Conservation (phyloP, 2,113 vertebrate species). For the Colius striatus region DNA sequence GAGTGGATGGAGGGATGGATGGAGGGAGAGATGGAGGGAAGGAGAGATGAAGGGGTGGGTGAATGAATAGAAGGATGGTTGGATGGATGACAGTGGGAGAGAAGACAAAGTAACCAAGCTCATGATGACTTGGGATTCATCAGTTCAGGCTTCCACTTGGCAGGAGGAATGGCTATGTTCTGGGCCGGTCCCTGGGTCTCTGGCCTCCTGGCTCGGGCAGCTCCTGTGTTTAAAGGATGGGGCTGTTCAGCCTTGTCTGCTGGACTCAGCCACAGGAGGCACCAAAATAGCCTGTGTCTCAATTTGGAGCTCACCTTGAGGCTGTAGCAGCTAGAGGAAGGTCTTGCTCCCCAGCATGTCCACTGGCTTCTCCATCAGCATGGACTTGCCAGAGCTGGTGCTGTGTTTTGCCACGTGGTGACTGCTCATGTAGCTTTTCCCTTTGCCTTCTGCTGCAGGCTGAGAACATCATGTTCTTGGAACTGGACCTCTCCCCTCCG, state of each 20-base stretch:
- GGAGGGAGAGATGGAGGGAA: too few species aligned
- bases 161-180: fast-evolving
- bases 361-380: neutral
- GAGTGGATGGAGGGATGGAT: too few species aligned
- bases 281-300: neutral
- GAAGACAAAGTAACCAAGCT: neutral
- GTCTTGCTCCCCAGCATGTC: fast-evolving
- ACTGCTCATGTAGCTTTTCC: neutral
- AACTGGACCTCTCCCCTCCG: constrained; percentile 91
- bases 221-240: fast-evolving
- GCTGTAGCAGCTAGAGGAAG: neutral
- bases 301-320: neutral
- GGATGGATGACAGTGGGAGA: neutral
- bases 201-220: neutral
- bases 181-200: neutral
- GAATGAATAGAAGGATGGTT: too few species aligned
- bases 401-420: neutral
- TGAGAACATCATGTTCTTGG: constrained; percentile 96
- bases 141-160: neutral
- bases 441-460: constrained; percentile 76
- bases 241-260: neutral
- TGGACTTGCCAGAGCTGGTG: constrained; percentile 59
- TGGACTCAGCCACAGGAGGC: neutral
- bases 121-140: fast-evolving
- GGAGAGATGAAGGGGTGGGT: too few species aligned